A percentile compares a stretch with the other conserved stretches of the same genome.
Conservation (phyloP, 1,140 invertebrate species). For the Conus ventricosus region DNA sequence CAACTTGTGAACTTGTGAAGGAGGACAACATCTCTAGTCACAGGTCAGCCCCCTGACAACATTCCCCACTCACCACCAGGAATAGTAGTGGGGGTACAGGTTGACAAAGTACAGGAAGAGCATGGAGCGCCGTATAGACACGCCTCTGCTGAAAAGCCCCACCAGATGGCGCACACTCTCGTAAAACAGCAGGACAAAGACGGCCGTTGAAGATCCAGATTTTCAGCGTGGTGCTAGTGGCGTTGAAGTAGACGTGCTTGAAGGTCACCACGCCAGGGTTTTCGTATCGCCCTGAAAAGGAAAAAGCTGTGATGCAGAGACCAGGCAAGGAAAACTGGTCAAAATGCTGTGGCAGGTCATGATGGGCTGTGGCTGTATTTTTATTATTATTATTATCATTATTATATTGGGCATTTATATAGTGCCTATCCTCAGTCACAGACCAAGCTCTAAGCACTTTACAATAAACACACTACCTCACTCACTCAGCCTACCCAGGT, state of each 20-base stretch:
- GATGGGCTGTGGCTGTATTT: no score
- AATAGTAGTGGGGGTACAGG: slow-evolving; percentile 88
- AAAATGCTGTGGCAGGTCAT: no score
- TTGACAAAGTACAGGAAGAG: slow-evolving; percentile 82
- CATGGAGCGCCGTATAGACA: slow-evolving; percentile 79
- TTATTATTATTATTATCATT: no score
- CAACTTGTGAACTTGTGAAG: no score
- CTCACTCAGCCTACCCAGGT: no score
- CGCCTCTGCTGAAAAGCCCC: slow-evolving; percentile 75
- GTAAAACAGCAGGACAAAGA: slow-evolving; percentile 83
- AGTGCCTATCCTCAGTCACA: no score
- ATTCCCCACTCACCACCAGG: slow-evolving; percentile 81
- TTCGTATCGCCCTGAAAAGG: slow-evolving; percentile 82
- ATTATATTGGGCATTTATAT: no score
- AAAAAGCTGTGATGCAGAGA: background rate
- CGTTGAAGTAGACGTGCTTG: slow-evolving; percentile 89
- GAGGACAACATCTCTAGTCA: no score
- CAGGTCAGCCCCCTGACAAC: no score
- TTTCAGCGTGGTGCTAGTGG: slow-evolving; percentile 81
- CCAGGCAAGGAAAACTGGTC: no score
- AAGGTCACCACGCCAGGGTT: slow-evolving; percentile 77
- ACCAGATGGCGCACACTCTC: slow-evolving; percentile 83
- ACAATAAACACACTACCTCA: no score
- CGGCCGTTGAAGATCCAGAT: slow-evolving; percentile 84
- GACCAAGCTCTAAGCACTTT: no score